Percentiles rank a stretch among this genome's conserved stretches.
Evolutionary conservation across 2,888 invertebrate genomes (phyloP).

Genomic region (Stenoptilia bipunctidactyla): DNA sequence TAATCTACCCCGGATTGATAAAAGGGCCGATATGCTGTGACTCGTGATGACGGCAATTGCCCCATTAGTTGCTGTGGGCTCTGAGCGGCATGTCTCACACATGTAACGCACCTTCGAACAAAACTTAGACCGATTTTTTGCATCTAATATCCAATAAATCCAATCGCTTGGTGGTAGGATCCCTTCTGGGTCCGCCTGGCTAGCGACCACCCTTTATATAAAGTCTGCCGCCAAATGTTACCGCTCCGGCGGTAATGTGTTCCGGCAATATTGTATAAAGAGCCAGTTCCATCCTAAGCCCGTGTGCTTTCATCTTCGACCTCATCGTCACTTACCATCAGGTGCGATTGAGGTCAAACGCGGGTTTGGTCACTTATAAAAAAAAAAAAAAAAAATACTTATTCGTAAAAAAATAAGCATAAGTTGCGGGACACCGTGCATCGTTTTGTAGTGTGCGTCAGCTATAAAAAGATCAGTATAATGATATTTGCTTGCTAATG

Average conservation of each 20-base stretch:
- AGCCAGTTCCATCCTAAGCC: no score
- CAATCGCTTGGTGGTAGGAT: no score
- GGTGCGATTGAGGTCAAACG: no score
- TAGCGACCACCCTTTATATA: no score
- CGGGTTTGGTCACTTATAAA: no score
- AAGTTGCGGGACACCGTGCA: not conserved
- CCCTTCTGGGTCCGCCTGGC: no score
- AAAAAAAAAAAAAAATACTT: no score
- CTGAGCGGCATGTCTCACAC: not conserved
- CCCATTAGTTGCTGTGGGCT: not conserved
- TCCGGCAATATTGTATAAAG: no score
- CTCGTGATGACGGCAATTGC: not conserved
- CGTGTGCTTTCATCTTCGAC: no score
- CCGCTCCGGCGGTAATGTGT: no score
- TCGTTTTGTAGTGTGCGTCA: not conserved
- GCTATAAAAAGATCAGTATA: not conserved
- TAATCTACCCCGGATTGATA: not conserved
- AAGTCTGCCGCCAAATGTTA: no score
- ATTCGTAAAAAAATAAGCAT: not conserved
- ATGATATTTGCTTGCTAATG: not conserved
- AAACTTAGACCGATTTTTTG: not conserved
- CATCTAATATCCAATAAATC: not conserved
- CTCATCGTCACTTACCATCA: no score
- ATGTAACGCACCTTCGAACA: not conserved
- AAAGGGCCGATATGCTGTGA: not conserved